phyloP scores from a whole-genome alignment of 2,113 vertebrate species.

The Camelus bactrianus region DNA sequence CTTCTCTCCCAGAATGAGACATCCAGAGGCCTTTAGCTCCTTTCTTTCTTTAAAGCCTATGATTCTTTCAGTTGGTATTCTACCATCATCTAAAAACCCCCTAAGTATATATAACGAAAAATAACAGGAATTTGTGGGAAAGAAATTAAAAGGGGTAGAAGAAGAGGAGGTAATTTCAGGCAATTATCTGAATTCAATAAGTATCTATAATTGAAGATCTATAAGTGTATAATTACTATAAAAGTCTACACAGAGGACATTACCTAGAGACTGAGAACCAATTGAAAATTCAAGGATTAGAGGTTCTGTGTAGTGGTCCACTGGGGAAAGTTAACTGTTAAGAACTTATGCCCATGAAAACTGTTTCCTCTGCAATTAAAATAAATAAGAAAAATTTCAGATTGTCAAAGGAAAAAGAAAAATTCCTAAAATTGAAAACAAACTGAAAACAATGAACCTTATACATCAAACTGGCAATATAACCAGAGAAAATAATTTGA shows the following conservation, averaged over 20 bases:
- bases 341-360: neutral
- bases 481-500: conserved; percentile 56
- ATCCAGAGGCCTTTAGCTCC: neutral
- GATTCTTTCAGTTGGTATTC: neutral
- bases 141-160: conserved; percentile 13
- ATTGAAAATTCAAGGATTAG: conserved; percentile 23
- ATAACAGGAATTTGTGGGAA: neutral
- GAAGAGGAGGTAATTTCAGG: neutral
- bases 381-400: neutral
- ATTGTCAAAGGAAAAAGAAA: neutral
- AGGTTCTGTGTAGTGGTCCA: neutral
- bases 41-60: neutral
- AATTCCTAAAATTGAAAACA: conserved; percentile 31
- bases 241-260: conserved; percentile 10
- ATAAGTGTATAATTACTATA: neutral
- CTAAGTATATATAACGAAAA: neutral
- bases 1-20: neutral
- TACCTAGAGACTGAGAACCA: neutral
- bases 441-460: neutral
- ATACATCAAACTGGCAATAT: conserved; percentile 15
- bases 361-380: neutral
- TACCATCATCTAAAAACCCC: neutral
- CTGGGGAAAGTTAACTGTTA: neutral
- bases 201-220: neutral
- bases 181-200: conserved; percentile 27